phyloP scores from a whole-genome alignment of 2,113 vertebrate genomes.

The Acanthisitta chloris region DNA sequence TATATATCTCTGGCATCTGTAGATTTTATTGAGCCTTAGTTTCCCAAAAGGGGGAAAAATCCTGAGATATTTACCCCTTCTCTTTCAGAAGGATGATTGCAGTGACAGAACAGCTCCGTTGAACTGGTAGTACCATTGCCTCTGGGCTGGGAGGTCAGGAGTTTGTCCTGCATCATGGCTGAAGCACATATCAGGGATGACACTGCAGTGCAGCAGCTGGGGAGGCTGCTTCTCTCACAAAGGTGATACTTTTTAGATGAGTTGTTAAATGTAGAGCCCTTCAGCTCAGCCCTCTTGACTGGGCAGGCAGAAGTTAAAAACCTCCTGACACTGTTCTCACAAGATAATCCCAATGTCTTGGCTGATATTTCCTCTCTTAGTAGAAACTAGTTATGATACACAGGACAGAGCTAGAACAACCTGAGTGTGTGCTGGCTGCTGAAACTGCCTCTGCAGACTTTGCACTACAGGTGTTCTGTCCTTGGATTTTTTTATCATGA shows the following conservation, averaged over 20 bases:
- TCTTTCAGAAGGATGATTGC: not conserved
- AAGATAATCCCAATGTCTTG: not conserved
- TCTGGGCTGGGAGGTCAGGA: not conserved
- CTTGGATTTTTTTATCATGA: not conserved
- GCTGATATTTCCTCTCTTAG: not conserved
- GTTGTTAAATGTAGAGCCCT: not conserved
- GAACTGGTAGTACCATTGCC: not conserved
- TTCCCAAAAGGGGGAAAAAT: rapidly evolving
- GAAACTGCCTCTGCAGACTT: not conserved
- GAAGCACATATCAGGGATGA: not conserved
- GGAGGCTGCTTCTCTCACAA: not conserved
- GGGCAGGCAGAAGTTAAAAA: not conserved
- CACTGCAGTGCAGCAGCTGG: not conserved
- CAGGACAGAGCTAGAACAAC: not conserved
- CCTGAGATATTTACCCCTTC: not conserved
- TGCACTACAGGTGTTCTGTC: not conserved
- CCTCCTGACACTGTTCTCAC: not conserved
- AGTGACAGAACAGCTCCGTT: not conserved
- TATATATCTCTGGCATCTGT: not conserved
- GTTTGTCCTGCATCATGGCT: not conserved
- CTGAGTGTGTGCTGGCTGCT: not conserved
- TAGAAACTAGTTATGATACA: not conserved
- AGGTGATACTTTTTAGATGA: not conserved
- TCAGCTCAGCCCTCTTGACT: not conserved
- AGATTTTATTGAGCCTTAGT: not conserved